Conservation (phyloP, 2,888 invertebrate species). For the Pediacus dermestoides region DNA sequence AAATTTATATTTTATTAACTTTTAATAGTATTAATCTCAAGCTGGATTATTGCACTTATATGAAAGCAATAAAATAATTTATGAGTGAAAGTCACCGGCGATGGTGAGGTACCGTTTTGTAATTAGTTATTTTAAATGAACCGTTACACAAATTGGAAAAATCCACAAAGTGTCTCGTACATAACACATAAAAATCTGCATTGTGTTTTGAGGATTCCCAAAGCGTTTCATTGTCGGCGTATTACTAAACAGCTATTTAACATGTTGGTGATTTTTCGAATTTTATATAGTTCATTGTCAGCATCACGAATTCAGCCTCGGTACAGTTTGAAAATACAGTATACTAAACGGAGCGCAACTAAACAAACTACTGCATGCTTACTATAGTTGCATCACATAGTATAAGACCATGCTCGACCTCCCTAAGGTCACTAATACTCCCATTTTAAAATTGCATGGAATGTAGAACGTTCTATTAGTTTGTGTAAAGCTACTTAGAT, state of each 20-base stretch:
- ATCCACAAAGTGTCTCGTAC: too few species aligned
- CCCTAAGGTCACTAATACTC: conserved; percentile 15
- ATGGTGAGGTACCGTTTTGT: too few species aligned
- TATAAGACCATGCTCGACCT: conserved; percentile 13
- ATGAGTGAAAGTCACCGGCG: too few species aligned
- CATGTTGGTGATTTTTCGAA: conserved; percentile 22
- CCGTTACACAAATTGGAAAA: too few species aligned
- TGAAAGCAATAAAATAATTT: too few species aligned
- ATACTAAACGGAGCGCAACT: conserved; percentile 23
- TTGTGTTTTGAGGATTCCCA: too few species aligned
- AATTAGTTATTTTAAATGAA: too few species aligned
- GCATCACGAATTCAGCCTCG: conserved; percentile 28
- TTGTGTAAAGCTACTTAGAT: conserved; percentile 2
- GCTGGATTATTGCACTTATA: too few species aligned
- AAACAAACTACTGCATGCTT: conserved; percentile 7
- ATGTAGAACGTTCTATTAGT: conserved; percentile 15
- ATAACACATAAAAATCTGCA: too few species aligned
- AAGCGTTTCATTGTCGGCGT: too few species aligned
- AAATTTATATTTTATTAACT: too few species aligned
- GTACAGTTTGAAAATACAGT: conserved; percentile 25
- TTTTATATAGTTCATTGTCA: conserved; percentile 26
- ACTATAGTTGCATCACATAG: conserved; percentile 1
- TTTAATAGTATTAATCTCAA: too few species aligned
- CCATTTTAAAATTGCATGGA: conserved; percentile 16
- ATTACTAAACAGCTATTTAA: conserved; percentile 24